These are phyloP conservation scores for Rhinopithecus roxellana DNA, from an alignment of 2,113 vertebrate genomes.

Conservation along the genomic window DNA sequence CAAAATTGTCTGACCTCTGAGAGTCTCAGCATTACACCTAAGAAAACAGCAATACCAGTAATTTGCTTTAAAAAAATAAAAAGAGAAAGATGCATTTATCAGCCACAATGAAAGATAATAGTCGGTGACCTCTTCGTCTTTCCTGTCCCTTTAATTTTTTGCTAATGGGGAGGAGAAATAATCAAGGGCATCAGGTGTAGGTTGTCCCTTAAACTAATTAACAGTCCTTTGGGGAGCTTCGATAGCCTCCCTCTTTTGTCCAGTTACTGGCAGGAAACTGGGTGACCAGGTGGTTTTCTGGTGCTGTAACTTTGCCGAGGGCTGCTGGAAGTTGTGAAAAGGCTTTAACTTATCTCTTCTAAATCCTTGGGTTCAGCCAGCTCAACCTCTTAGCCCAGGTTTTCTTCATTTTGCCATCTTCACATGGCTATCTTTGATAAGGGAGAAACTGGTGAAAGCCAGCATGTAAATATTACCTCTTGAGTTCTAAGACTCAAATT, in stretches of 20 bases:
- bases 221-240: neutral
- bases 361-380: neutral
- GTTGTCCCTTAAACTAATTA: constrained; percentile 34
- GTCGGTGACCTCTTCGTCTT: neutral
- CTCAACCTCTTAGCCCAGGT: neutral
- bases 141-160: neutral
- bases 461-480: neutral
- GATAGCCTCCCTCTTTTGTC: neutral
- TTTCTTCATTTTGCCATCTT: neutral
- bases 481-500: neutral
- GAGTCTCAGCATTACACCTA: neutral
- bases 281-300: constrained; percentile 31
- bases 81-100: neutral
- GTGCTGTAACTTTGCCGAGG: neutral
- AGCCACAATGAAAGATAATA: neutral
- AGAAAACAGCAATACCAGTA: neutral
- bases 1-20: neutral
- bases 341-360: neutral
- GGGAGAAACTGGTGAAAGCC: neutral
- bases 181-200: constrained; percentile 25
- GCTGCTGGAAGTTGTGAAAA: neutral
- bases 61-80: neutral
- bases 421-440: neutral
- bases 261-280: constrained; percentile 28
- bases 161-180: neutral